A percentile compares a stretch with the other conserved stretches of the same genome.
Evolutionary conservation across 2,113 vertebrate genomes (phyloP).

Genomic region (Oryzias celebensis): DNA sequence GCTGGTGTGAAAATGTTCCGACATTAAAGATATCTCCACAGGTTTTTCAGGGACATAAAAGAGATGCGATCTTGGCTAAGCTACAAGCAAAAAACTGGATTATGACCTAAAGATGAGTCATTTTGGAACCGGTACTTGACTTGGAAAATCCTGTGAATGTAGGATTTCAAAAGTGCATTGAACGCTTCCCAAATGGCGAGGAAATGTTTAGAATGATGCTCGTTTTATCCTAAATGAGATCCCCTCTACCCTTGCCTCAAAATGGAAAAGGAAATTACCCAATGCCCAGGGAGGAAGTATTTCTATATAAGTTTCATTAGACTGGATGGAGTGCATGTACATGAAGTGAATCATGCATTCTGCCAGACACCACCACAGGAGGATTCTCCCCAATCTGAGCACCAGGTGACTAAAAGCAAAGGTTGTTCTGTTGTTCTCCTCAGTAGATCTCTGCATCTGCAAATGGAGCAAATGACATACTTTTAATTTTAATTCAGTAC

Average conservation of each 20-base stretch:
- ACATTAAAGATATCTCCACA: background rate
- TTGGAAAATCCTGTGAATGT: too few relatives aligned
- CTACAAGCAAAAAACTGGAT: too few relatives aligned
- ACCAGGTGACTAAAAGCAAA: constrained; percentile 61
- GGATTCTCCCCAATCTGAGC: constrained; percentile 77
- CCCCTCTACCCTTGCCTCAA: background rate
- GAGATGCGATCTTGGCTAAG: background rate
- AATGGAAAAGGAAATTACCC: constrained; percentile 75
- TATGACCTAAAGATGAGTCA: too few relatives aligned
- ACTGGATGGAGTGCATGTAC: constrained; percentile 91
- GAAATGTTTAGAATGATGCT: background rate
- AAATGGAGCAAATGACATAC: constrained; percentile 8
- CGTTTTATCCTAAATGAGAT: background rate
- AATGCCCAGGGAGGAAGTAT: constrained; percentile 88
- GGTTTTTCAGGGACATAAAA: background rate
- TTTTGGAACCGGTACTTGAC: too few relatives aligned
- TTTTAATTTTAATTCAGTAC: too few relatives aligned
- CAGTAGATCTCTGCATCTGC: constrained; percentile 81
- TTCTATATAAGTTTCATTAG: constrained; percentile 82
- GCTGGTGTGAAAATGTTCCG: background rate
- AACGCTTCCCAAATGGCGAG: too few relatives aligned
- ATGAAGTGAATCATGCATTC: constrained; percentile 90
- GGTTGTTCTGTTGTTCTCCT: constrained; percentile 29
- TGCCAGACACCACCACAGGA: constrained; percentile 88
- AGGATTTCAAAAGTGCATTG: too few relatives aligned